phyloP scores from a whole-genome alignment of 2,797 vertebrate species.

The Enteromius treurensis region DNA sequence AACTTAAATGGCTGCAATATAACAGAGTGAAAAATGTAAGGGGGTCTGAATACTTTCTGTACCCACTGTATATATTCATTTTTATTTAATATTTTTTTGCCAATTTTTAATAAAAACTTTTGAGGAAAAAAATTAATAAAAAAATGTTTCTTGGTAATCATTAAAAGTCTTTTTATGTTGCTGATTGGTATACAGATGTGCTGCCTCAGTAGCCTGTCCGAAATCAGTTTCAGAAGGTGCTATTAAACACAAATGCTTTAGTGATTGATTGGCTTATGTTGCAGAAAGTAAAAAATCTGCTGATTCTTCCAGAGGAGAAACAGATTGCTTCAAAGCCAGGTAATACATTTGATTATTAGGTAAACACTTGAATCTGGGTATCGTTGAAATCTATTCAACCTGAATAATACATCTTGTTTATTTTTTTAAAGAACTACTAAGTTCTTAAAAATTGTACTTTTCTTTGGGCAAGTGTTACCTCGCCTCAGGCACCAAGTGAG shows the following conservation, averaged over 20 bases:
- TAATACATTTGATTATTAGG: not conserved
- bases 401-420: not conserved
- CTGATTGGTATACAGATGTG: not conserved
- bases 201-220: not conserved
- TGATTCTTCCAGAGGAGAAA: not conserved
- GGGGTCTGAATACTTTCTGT: too few species aligned
- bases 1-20: too few species aligned
- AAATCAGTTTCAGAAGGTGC: not conserved
- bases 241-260: not conserved
- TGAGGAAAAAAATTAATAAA: not conserved
- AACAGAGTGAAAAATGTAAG: too few species aligned
- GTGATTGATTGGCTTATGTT: too few species aligned
- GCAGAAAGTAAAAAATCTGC: not conserved
- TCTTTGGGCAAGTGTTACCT: not conserved
- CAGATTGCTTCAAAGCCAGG: not conserved
- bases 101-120: not conserved
- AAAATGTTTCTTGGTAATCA: not conserved
- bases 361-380: not conserved
- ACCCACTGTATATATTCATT: too few species aligned
- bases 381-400: too few species aligned
- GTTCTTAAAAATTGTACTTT: not conserved
- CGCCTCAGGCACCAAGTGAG: not conserved
- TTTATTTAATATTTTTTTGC: not conserved
- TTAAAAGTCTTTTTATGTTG: not conserved
- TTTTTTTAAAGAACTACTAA: not conserved